phyloP scores from a whole-genome alignment of 2,797 vertebrate species.

The Pipistrellus pipistrellus region DNA sequence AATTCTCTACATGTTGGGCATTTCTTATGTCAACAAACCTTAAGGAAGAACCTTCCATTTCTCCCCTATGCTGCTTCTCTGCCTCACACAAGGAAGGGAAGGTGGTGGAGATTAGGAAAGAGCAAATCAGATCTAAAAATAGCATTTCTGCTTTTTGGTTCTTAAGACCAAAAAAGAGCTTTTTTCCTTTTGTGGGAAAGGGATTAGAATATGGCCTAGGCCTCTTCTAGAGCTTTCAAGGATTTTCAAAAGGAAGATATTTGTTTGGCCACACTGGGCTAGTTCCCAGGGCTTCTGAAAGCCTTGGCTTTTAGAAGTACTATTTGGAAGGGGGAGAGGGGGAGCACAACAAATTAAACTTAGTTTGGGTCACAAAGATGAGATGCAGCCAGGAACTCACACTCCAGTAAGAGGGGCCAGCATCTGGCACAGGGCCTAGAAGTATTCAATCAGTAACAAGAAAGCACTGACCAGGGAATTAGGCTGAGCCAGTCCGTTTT shows the following conservation, averaged over 20 bases:
- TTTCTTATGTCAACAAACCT: not conserved
- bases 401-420: not conserved
- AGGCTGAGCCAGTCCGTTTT: not conserved
- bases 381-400: slow-evolving; percentile 23
- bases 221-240: slow-evolving; percentile 42
- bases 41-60: not conserved
- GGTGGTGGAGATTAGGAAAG: not conserved
- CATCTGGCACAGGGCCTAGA: not conserved
- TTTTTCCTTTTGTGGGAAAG: slow-evolving; percentile 8
- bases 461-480: not conserved
- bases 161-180: slow-evolving; percentile 14
- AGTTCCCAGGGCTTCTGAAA: slow-evolving; percentile 45
- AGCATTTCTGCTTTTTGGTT: not conserved
- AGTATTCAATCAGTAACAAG: not conserved
- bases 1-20: not conserved
- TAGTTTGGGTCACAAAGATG: slow-evolving; percentile 8
- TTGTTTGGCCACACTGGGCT: not conserved
- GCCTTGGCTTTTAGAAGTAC: slow-evolving; percentile 36
- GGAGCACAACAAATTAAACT: slow-evolving; percentile 8
- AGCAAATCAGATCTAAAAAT: not conserved
- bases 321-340: not conserved
- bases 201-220: slow-evolving; percentile 6
- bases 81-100: slow-evolving; percentile 4
- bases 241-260: slow-evolving; percentile 58
- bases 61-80: not conserved